phyloP scores from a whole-genome alignment of 2,797 vertebrate species.

The Scyliorhinus canicula region DNA sequence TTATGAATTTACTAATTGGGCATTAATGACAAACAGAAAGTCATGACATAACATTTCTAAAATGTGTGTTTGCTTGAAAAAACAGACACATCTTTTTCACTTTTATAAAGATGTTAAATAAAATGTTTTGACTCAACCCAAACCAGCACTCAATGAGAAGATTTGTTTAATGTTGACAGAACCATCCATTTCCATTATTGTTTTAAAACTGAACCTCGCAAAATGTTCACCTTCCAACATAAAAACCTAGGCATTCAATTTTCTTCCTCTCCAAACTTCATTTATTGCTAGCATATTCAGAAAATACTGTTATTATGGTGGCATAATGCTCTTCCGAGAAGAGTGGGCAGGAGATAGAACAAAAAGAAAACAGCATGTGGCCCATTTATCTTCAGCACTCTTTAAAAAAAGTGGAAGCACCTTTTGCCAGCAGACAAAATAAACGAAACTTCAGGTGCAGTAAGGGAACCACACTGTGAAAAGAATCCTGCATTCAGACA shows the following conservation, averaged over 20 bases:
- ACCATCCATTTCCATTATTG: constrained; percentile 43
- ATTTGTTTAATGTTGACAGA: constrained; percentile 57
- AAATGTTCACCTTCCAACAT: constrained; percentile 47
- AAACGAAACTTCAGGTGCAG: constrained; percentile 46
- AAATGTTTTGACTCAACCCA: neutral
- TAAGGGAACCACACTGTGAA: constrained; percentile 48
- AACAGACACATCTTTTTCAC: neutral
- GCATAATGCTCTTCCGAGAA: constrained; percentile 45
- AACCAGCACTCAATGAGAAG: constrained; percentile 46
- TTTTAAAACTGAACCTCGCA: constrained; percentile 48
- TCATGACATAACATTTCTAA: neutral
- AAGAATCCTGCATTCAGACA: constrained; percentile 43
- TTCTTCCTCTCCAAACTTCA: constrained; percentile 57
- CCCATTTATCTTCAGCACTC: constrained; percentile 43
- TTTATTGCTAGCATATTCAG: constrained; percentile 52
- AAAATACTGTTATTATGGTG: constrained; percentile 50
- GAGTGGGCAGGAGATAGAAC: constrained; percentile 51
- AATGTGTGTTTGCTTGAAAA: neutral
- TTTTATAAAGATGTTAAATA: neutral
- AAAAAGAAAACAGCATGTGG: constrained; percentile 48
- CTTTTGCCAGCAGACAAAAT: constrained; percentile 42
- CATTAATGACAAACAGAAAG: neutral
- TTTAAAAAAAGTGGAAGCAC: constrained; percentile 42
- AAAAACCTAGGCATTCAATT: constrained; percentile 57
- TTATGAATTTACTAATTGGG: neutral